Conservation (phyloP, 2,797 vertebrate genomes). For the Mus caroli region DNA sequence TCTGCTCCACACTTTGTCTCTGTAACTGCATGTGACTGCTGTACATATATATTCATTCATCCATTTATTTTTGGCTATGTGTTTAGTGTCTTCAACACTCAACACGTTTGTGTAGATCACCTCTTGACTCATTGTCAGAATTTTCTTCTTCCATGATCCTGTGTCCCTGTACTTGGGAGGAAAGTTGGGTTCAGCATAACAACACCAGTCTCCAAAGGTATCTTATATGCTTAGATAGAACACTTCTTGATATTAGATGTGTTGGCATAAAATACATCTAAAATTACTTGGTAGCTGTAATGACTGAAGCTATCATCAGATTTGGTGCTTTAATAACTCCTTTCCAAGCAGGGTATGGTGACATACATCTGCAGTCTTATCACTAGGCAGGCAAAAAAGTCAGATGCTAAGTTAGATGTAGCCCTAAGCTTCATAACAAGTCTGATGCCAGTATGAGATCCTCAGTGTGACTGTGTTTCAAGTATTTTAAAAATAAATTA, state of each 20-base stretch:
- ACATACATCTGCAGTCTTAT: background rate
- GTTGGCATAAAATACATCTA: slow-evolving; percentile 43
- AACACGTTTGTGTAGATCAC: background rate
- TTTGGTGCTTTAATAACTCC: background rate
- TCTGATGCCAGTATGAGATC: background rate
- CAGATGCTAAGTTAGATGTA: background rate
- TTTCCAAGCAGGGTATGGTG: background rate
- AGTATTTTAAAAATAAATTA: background rate
- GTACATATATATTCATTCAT: slow-evolving; percentile 15
- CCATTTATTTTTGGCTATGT: background rate
- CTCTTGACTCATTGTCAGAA: background rate
- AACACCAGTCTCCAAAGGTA: background rate
- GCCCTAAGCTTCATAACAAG: background rate
- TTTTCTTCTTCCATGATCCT: slow-evolving; percentile 24
- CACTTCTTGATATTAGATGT: slow-evolving; percentile 8
- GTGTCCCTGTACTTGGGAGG: background rate
- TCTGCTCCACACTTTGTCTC: too few relatives aligned
- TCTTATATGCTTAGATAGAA: background rate
- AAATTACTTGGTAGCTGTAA: slow-evolving; percentile 17
- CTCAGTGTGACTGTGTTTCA: background rate
- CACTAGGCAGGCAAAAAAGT: background rate
- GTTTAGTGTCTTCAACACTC: background rate
- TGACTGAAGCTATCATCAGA: background rate
- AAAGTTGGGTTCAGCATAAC: background rate
- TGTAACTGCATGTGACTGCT: background rate